Base-by-base conservation (phyloP, 2,888 invertebrate species). In the Slavum lentiscoides region DNA sequence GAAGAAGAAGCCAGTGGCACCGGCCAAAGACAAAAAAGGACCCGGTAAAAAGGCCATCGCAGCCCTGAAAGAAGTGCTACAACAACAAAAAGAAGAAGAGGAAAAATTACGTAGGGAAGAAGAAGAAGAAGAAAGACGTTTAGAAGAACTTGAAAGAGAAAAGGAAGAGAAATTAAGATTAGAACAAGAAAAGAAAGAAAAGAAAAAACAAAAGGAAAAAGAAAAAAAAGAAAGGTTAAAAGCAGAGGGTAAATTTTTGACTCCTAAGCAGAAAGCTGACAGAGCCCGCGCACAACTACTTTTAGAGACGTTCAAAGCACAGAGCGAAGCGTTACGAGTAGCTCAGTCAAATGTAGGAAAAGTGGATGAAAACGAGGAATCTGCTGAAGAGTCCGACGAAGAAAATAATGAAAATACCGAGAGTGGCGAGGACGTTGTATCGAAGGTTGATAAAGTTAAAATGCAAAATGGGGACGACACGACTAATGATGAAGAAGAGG, bases 161-260 rank as follows among this genome's bases (percentile, higher is more conserved):
- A 90, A 94, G 82, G 87, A 92, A 83, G 94, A 96, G 88, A 88
- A 91, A 86, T 88, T 90, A 84, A 87, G 92, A 82, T 87, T 94
- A 83, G 97, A 97, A 86, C 92, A 94, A 85, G 97, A 98, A 86
- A 89, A 90, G 83, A 96, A 94, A 85, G 95, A 94, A 84, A 91
- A 91, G 85, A 95, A 93, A 86, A 98, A 96, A 86, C 92, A 93
- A 85, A 95, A 95, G 85, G 95, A 97, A 87, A 96, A 95, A 85
- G 97, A 97, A 86, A 90, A 94, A 73, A 96, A 95, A 87, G 96
- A 96, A 85, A 90, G 95, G 85, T 89, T 96, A 84, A 98, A 98
- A 87, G 95, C 94, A n/a, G 98, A 98, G 88, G 98, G 98, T 4
- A 98, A 96, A 87, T 89, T 96, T 55, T 87, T 98, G 82, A 97